phyloP scores from a whole-genome alignment of 92 coral and sea anemone species.

The Muricea muricata region DNA sequence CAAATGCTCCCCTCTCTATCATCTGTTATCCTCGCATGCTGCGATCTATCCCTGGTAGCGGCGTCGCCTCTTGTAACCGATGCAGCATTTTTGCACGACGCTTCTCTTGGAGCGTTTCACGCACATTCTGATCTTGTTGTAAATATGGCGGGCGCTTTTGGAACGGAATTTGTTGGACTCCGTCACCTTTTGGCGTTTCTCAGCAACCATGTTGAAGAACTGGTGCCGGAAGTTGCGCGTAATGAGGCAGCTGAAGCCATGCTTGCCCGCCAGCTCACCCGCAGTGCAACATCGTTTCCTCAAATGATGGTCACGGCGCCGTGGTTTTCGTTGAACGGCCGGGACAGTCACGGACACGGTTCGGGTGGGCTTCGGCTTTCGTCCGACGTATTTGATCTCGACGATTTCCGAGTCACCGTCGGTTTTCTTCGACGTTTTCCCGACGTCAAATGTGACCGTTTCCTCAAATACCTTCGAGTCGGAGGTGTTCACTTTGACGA shows the following conservation, averaged over 20 bases:
- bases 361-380: not conserved
- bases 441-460: not conserved
- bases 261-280: conserved; percentile 24
- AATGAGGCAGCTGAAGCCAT: conserved; percentile 32
- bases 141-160: not conserved
- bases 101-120: conserved; percentile 9
- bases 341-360: not conserved
- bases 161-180: conserved; percentile 2
- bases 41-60: not conserved
- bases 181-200: not conserved
- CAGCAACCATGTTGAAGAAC: conserved; percentile 14
- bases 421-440: not conserved
- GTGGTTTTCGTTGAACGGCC: not conserved
- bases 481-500: not conserved
- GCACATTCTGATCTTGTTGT: not conserved
- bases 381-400: not conserved
- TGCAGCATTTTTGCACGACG: conserved; percentile 43
- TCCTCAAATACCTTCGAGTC: conserved; percentile 6
- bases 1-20: not conserved
- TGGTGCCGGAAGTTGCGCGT: not conserved
- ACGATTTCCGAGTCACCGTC: not conserved
- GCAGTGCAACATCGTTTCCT: conserved; percentile 15
- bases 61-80: conserved; percentile 8
- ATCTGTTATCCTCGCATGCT: not conserved
- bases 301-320: not conserved